Percentiles rank a stretch among this genome's conserved stretches.
These are phyloP conservation scores for Drosophila borealis DNA, from an alignment of 2,888 invertebrate species.

Conservation along the genomic window DNA sequence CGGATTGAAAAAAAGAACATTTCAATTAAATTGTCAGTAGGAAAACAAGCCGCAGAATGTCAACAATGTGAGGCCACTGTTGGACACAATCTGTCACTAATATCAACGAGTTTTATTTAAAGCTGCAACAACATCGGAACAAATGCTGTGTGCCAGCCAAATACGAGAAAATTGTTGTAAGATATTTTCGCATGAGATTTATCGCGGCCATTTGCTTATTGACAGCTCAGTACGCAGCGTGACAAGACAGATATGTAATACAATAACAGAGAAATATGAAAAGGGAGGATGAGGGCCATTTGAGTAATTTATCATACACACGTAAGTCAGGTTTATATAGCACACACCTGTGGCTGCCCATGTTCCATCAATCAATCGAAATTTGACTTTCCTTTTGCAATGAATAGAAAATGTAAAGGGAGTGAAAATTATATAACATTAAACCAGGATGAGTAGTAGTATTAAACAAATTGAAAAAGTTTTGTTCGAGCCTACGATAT, in stretches of 20 bases:
- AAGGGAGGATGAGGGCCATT: conserved; percentile 10
- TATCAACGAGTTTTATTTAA: conserved; percentile 48
- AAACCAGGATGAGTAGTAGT: conserved; percentile 30
- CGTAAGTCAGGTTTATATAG: conserved; percentile 25
- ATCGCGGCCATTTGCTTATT: conserved; percentile 69
- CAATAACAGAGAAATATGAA: conserved; percentile 34
- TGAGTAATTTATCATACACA: conserved; percentile 68
- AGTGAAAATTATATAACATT: conserved; percentile 15
- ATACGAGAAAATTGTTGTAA: conserved; percentile 15
- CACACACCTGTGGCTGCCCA: conserved; percentile 64
- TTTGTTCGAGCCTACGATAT: conserved; percentile 1
- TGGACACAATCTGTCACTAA: conserved; percentile 53
- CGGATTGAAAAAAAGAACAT: conserved; percentile 16
- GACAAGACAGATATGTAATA: conserved; percentile 63
- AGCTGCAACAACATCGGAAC: conserved; percentile 16
- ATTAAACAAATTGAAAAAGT: conserved; percentile 55
- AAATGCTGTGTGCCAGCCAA: background rate
- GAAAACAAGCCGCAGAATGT: conserved; percentile 43
- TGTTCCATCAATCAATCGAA: conserved; percentile 45
- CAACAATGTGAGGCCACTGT: conserved; percentile 40
- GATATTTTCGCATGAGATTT: conserved; percentile 57
- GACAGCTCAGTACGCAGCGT: conserved; percentile 57
- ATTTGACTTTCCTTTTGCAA: conserved; percentile 46
- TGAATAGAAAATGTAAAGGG: conserved; percentile 28
- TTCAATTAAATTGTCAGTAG: conserved; percentile 68